phyloP scores from a whole-genome alignment of 1,140 invertebrate species.

The Capitella teleta region DNA sequence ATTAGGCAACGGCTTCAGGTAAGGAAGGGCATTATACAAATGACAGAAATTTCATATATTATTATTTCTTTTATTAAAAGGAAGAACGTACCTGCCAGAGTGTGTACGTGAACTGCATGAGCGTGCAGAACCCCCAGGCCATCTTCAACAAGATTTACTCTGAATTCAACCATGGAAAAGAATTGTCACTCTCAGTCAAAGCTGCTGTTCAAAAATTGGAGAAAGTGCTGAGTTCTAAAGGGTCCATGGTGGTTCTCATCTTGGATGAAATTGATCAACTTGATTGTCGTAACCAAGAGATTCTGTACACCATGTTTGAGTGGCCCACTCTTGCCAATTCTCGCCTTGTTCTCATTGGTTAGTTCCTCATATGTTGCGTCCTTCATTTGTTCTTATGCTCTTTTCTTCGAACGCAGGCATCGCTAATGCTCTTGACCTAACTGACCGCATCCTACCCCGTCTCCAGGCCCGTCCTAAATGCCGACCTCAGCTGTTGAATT shows the following conservation, averaged over 20 bases:
- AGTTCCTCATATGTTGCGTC: slow-evolving; percentile 2
- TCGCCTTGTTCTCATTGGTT: slow-evolving; percentile 70
- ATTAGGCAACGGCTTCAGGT: not conserved
- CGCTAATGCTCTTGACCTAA: slow-evolving; percentile 91
- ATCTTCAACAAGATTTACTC: slow-evolving; percentile 50
- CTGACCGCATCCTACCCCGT: slow-evolving; percentile 76
- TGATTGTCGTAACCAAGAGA: slow-evolving; percentile 64
- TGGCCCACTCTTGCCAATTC: slow-evolving; percentile 66
- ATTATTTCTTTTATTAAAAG: no score
- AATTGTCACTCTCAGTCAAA: slow-evolving; percentile 41
- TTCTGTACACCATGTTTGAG: slow-evolving; percentile 86
- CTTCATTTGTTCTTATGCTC: not conserved
- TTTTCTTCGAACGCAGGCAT: slow-evolving; percentile 46
- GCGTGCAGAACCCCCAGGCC: slow-evolving; percentile 57
- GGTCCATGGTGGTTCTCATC: slow-evolving; percentile 52
- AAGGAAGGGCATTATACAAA: no score
- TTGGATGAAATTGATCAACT: slow-evolving; percentile 95
- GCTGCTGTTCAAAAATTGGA: slow-evolving; percentile 45
- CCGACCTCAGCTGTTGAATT: slow-evolving; percentile 61
- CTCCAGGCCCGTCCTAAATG: slow-evolving; percentile 53
- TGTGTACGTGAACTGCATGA: slow-evolving; percentile 72
- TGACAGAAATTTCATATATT: no score
- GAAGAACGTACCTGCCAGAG: slow-evolving; percentile 33
- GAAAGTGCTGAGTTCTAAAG: slow-evolving; percentile 47
- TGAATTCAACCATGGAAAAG: slow-evolving; percentile 15